Evolutionary conservation across 2,888 invertebrate genomes (phyloP).

Genomic region (Cheiracanthium punctorium): DNA sequence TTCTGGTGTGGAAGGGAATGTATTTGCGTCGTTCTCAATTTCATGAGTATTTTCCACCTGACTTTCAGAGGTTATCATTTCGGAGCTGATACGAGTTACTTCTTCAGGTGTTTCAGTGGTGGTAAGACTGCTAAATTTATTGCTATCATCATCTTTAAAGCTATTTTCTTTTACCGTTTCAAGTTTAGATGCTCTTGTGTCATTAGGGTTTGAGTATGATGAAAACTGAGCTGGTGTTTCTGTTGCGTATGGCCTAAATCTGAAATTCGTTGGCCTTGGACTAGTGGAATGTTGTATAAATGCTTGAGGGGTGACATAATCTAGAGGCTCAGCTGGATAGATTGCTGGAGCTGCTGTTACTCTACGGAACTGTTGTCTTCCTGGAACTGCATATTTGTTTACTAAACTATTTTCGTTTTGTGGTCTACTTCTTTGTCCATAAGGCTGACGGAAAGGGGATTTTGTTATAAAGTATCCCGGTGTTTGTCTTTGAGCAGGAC

Average conservation of each 20-base stretch:
- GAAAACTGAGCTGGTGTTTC: background rate
- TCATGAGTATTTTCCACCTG: background rate
- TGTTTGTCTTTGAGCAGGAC: background rate
- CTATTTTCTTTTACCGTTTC: background rate
- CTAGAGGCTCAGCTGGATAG: too few species aligned
- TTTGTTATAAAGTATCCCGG: background rate
- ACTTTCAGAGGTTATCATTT: background rate
- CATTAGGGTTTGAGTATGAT: background rate
- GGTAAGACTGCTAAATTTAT: background rate
- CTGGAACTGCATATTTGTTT: background rate
- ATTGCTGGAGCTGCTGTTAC: too few species aligned
- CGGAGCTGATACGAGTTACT: background rate
- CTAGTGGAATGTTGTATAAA: background rate
- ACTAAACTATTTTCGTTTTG: background rate
- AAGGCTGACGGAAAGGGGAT: background rate
- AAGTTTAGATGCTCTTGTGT: background rate
- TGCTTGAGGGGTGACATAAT: too few species aligned
- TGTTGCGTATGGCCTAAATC: background rate
- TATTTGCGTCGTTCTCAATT: background rate
- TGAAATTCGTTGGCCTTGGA: background rate
- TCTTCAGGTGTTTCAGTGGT: background rate
- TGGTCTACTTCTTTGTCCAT: background rate
- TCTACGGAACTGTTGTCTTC: background rate
- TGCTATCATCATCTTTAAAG: background rate
- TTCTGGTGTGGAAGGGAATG: background rate